These are phyloP conservation scores for Lasioglossum zephyrum DNA, from an alignment of 2,888 invertebrate species.

Conservation along the genomic window DNA sequence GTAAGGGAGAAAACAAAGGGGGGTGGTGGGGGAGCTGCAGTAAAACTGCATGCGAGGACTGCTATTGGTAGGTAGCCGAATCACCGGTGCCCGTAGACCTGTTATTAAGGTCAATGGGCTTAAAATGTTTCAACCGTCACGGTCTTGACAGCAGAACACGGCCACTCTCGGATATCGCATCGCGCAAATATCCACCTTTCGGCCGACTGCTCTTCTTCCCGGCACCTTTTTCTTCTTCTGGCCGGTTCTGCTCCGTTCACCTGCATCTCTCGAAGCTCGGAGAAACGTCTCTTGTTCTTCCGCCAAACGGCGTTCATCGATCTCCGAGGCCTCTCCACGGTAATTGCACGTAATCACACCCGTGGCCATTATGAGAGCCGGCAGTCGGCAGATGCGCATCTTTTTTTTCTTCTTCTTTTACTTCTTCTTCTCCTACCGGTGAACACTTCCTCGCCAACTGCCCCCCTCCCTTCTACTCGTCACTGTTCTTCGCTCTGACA, in stretches of 20 bases:
- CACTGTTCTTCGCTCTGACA: slow-evolving; percentile 26
- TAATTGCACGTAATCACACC: slow-evolving; percentile 78
- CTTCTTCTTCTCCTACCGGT: not conserved
- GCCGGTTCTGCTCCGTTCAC: slow-evolving; percentile 27
- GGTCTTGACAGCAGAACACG: slow-evolving; percentile 67
- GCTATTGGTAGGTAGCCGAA: slow-evolving; percentile 57
- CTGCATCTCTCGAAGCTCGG: slow-evolving; percentile 26
- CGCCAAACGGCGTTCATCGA: slow-evolving; percentile 66
- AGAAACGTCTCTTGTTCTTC: slow-evolving; percentile 51
- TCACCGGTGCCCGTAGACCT: slow-evolving; percentile 68
- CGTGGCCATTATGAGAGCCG: slow-evolving; percentile 70
- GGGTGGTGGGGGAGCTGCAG: slow-evolving; percentile 13
- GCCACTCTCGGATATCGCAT: slow-evolving; percentile 48
- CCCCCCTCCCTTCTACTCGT: slow-evolving; percentile 34
- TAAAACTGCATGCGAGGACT: slow-evolving; percentile 28
- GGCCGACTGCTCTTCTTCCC: slow-evolving; percentile 51
- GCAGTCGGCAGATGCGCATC: slow-evolving; percentile 75
- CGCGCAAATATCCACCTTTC: slow-evolving; percentile 74
- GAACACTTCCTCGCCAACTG: slow-evolving; percentile 6
- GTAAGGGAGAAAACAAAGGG: slow-evolving; percentile 41
- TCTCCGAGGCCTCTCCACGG: slow-evolving; percentile 63
- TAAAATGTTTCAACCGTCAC: slow-evolving; percentile 75
- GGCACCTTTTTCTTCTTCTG: slow-evolving; percentile 31
- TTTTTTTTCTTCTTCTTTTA: slow-evolving; percentile 42
- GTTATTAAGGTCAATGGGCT: slow-evolving; percentile 76